These are phyloP conservation scores for Caenorhabditis drosophilae DNA, from an alignment of 2,888 invertebrate species.

Conservation along the genomic window DNA sequence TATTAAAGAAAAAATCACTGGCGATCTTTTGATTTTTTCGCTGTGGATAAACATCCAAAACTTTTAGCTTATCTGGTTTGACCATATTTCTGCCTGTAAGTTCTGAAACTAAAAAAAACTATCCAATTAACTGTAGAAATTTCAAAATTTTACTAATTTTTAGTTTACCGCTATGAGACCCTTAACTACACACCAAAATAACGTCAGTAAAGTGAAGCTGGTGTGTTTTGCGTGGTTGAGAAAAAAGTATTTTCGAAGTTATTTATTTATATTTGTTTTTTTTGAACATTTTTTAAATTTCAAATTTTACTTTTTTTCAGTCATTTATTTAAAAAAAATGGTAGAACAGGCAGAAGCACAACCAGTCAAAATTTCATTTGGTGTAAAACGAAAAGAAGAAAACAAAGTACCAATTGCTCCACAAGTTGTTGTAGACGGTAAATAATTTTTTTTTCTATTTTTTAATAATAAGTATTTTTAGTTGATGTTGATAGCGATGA, in stretches of 20 bases:
- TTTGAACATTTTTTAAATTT: slow-evolving; percentile 1
- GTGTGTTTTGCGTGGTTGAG: background rate
- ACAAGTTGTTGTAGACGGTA: slow-evolving; percentile 28
- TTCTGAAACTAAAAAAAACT: no score
- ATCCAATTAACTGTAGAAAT: no score
- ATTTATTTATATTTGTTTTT: background rate
- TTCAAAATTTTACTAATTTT: no score
- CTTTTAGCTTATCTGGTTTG: no score
- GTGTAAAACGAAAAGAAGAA: slow-evolving; percentile 46
- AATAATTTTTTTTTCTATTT: slow-evolving; percentile 5
- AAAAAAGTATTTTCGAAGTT: background rate
- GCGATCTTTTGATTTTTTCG: no score
- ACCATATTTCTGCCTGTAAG: no score
- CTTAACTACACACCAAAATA: background rate
- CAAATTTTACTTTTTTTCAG: slow-evolving; percentile 1
- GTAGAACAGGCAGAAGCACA: slow-evolving; percentile 10
- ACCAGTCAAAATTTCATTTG: slow-evolving; percentile 50
- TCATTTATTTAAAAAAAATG: slow-evolving; percentile 6
- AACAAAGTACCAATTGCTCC: slow-evolving; percentile 18
- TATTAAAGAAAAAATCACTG: no score
- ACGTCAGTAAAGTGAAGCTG: background rate
- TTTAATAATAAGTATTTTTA: slow-evolving; percentile 18
- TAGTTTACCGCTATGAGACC: no score
- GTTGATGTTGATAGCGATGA: slow-evolving; percentile 46
- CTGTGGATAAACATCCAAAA: no score